Conservation (phyloP, 92 coral and sea anemone genomes). For the Virgularia gustaviana region DNA sequence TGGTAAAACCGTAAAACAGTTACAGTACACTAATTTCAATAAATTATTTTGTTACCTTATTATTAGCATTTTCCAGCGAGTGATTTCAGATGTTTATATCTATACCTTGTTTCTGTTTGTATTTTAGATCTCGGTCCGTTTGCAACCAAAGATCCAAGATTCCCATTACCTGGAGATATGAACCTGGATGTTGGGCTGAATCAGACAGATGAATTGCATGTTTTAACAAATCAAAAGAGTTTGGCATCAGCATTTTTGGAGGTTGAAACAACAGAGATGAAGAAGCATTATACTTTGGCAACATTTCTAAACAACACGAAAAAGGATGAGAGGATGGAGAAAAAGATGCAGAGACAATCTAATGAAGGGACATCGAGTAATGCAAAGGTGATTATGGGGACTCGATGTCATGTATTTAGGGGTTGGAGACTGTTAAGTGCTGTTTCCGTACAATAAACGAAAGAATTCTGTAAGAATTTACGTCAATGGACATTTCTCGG, state of each 20-base stretch:
- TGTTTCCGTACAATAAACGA: no score
- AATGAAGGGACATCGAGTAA: slow-evolving; percentile 6
- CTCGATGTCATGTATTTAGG: no score
- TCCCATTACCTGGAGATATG: slow-evolving; percentile 95
- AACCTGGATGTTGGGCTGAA: slow-evolving; percentile 55
- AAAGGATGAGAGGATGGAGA: slow-evolving; percentile 8
- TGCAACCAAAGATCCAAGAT: slow-evolving; percentile 81
- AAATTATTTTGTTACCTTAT: no score
- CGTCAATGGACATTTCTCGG: no score
- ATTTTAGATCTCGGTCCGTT: slow-evolving; percentile 77
- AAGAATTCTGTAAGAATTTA: no score
- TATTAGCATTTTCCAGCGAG: no score
- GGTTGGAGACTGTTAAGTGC: no score
- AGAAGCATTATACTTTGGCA: slow-evolving; percentile 64
- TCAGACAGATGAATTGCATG: slow-evolving; percentile 1
- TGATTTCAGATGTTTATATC: background rate
- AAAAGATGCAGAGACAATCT: no score
- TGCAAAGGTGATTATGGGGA: slow-evolving; percentile 1
- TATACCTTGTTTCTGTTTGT: background rate
- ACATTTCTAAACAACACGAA: slow-evolving; percentile 57
- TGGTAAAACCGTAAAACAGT: no score
- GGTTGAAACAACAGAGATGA: slow-evolving; percentile 65
- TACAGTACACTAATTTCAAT: no score
- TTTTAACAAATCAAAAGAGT: slow-evolving; percentile 13
- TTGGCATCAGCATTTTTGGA: slow-evolving; percentile 82